phyloP scores from a whole-genome alignment of 2,113 vertebrate species.

The Cinclus mexicanus region DNA sequence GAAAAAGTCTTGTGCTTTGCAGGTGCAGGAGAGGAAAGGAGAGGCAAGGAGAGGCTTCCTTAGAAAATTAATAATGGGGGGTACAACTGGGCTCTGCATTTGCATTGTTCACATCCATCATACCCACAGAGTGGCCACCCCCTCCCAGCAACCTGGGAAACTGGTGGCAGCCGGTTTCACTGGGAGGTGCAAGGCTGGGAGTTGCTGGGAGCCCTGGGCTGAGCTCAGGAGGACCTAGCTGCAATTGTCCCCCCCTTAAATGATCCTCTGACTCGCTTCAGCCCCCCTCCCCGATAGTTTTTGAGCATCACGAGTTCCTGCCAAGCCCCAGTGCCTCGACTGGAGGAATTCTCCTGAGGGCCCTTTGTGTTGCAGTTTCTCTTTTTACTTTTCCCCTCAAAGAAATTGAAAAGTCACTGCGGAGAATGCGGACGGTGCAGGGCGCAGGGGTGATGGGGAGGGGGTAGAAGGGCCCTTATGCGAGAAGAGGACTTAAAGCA shows the following conservation, averaged over 20 bases:
- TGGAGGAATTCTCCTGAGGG: not conserved
- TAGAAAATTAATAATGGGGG: not conserved
- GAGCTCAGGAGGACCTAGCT: not conserved
- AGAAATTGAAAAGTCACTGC: slow-evolving; percentile 5
- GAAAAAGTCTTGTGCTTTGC: not conserved
- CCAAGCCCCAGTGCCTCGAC: not conserved
- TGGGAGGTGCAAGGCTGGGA: not conserved
- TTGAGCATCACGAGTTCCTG: not conserved
- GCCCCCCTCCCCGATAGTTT: not conserved
- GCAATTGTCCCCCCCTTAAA: not conserved
- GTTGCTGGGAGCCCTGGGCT: not conserved
- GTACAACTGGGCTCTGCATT: not conserved
- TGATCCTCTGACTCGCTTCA: not conserved
- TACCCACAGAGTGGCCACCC: not conserved
- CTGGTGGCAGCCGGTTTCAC: not conserved
- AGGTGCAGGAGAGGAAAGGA: not conserved
- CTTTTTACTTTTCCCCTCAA: slow-evolving; percentile 1
- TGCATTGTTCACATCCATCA: not conserved
- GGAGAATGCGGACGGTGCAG: not conserved
- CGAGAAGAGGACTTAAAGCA: not conserved
- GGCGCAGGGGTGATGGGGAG: not conserved
- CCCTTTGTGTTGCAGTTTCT: not conserved
- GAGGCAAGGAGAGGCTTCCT: not conserved
- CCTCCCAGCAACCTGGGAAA: not conserved
- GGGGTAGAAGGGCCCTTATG: not conserved